Conservation (phyloP, 2,113 vertebrate genomes). For the Callaeas wilsoni region DNA sequence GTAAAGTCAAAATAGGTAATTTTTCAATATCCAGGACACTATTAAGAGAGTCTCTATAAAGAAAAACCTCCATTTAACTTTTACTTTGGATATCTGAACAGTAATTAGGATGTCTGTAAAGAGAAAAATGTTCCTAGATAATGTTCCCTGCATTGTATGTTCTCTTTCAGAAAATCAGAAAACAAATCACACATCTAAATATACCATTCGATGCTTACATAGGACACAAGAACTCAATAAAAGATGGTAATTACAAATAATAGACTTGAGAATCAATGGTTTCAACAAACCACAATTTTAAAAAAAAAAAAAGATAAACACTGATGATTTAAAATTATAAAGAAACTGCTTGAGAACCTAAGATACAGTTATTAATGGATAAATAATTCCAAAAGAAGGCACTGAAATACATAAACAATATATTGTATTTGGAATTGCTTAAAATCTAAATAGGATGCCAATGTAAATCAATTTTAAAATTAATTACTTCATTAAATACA, state of each 20-base stretch:
- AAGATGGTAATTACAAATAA: slow-evolving; percentile 11
- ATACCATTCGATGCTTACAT: neutral
- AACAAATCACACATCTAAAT: neutral
- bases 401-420: neutral
- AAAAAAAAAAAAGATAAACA: neutral
- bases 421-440: neutral
- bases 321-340: neutral
- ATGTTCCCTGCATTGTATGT: neutral
- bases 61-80: neutral
- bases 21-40: neutral
- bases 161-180: neutral
- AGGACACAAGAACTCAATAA: neutral
- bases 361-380: neutral
- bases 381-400: neutral
- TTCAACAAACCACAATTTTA: neutral
- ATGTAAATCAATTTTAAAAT: neutral
- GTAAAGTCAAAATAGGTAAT: neutral
- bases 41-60: neutral
- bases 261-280: slow-evolving; percentile 18
- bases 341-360: neutral
- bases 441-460: neutral
- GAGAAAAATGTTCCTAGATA: neutral
- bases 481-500: neutral
- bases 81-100: neutral
- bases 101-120: neutral